phyloP scores from a whole-genome alignment of 2,113 vertebrate species.

The Bothrops jararaca region DNA sequence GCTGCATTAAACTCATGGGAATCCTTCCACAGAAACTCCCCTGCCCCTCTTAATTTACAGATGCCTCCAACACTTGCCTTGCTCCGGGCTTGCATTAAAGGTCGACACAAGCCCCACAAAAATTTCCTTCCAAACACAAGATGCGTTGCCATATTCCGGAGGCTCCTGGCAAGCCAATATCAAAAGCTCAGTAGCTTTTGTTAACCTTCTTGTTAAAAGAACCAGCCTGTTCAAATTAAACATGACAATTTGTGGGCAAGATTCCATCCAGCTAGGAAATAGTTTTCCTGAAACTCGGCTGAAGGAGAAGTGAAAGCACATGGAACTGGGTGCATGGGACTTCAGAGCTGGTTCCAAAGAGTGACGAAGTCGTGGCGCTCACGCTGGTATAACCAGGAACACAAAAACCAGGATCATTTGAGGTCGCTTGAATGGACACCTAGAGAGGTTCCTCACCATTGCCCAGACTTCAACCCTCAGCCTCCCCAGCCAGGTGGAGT shows the following conservation, averaged over 20 bases:
- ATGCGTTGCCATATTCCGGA: not conserved
- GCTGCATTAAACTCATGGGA: not conserved
- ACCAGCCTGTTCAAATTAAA: not conserved
- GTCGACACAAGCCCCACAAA: not conserved
- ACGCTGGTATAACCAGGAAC: not conserved
- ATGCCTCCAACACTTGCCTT: not conserved
- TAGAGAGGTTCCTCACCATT: not conserved
- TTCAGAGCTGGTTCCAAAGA: not conserved
- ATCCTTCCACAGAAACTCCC: not conserved
- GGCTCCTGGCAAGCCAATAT: not conserved
- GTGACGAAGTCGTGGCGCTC: not conserved
- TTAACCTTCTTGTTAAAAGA: not conserved
- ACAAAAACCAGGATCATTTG: not conserved
- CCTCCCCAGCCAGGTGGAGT: not conserved
- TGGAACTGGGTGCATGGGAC: not conserved
- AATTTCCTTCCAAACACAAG: not conserved
- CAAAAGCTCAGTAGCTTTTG: not conserved
- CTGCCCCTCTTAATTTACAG: not conserved
- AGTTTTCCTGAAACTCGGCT: not conserved
- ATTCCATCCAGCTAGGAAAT: not conserved
- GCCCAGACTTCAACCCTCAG: not conserved
- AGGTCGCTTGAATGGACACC: not conserved
- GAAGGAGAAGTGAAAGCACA: not conserved
- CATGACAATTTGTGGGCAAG: not conserved
- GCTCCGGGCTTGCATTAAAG: not conserved